phyloP scores from a whole-genome alignment of 2,888 invertebrate genomes.

The Fragum whitleyi region DNA sequence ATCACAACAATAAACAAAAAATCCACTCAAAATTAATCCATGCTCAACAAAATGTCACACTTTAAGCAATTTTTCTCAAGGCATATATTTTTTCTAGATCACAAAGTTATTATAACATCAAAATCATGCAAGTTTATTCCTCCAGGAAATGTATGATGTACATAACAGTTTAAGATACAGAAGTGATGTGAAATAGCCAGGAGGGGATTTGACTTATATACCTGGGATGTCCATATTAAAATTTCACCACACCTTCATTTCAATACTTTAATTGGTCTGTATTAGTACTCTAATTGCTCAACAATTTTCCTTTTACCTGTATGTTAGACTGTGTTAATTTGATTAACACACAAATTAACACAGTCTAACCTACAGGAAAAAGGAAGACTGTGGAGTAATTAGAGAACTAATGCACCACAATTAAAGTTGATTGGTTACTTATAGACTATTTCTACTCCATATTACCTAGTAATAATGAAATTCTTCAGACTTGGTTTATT shows the following conservation, averaged over 20 bases:
- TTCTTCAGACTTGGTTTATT: not conserved
- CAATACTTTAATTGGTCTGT: constrained; percentile 13
- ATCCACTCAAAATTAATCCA: constrained; percentile 14
- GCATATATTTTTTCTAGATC: not conserved
- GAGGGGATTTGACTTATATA: constrained; percentile 60
- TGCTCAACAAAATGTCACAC: constrained; percentile 12
- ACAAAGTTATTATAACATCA: not conserved
- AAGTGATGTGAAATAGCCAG: constrained; percentile 49
- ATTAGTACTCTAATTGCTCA: too few relatives aligned
- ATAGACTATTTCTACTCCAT: constrained; percentile 16
- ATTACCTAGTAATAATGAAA: not conserved
- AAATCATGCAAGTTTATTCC: not conserved
- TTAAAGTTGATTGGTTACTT: constrained; percentile 10
- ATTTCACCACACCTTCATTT: constrained; percentile 36
- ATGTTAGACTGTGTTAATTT: not conserved
- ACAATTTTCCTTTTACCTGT: too few relatives aligned
- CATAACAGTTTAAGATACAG: not conserved
- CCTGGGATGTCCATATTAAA: constrained; percentile 23
- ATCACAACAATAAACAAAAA: not conserved
- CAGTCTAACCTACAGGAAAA: constrained; percentile 22
- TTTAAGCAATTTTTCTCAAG: not conserved
- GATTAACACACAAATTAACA: constrained; percentile 27
- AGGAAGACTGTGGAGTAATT: constrained; percentile 23
- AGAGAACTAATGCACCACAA: constrained; percentile 9
- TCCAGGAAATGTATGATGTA: constrained; percentile 5